A percentile compares a stretch with the other conserved stretches of the same genome.
phyloP scores from a whole-genome alignment of 2,888 invertebrate species.

The Caenorhabditis japonica region DNA sequence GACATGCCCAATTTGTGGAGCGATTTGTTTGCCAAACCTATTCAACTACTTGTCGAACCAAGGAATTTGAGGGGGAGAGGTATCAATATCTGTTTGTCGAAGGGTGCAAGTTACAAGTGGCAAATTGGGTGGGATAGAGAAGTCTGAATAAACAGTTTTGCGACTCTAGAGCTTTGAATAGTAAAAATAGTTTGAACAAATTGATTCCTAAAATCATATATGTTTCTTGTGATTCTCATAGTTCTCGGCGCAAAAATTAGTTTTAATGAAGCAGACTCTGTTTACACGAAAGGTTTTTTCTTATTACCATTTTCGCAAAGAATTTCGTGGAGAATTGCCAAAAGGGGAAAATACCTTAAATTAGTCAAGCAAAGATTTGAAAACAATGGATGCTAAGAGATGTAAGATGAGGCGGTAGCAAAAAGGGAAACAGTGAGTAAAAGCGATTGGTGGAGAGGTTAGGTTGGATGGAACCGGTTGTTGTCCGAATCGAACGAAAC shows the following conservation, averaged over 20 bases:
- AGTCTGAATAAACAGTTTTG: no score
- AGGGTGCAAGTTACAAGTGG: slow-evolving; percentile 32
- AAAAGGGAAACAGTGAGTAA: not conserved
- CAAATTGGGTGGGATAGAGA: no score
- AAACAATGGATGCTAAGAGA: slow-evolving; percentile 1
- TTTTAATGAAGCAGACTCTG: no score
- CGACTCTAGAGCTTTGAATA: no score
- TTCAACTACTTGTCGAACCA: slow-evolving; percentile 48
- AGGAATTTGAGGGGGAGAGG: not conserved
- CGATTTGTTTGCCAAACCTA: slow-evolving; percentile 50
- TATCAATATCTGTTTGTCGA: slow-evolving; percentile 48
- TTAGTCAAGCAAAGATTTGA: not conserved
- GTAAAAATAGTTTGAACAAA: no score
- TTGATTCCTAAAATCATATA: no score
- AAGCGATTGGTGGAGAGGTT: slow-evolving; percentile 12
- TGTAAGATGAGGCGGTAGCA: not conserved
- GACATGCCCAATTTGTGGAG: slow-evolving; percentile 36
- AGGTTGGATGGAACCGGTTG: slow-evolving; percentile 30
- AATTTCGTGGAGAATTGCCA: no score
- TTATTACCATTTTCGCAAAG: no score
- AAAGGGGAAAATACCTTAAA: no score
- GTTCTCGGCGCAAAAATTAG: no score
- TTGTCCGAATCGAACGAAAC: slow-evolving; percentile 21
- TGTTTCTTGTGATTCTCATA: no score
- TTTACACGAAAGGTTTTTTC: no score